Base-by-base conservation (phyloP, 2,113 vertebrate genomes). In the Thalassoma bifasciatum region DNA sequence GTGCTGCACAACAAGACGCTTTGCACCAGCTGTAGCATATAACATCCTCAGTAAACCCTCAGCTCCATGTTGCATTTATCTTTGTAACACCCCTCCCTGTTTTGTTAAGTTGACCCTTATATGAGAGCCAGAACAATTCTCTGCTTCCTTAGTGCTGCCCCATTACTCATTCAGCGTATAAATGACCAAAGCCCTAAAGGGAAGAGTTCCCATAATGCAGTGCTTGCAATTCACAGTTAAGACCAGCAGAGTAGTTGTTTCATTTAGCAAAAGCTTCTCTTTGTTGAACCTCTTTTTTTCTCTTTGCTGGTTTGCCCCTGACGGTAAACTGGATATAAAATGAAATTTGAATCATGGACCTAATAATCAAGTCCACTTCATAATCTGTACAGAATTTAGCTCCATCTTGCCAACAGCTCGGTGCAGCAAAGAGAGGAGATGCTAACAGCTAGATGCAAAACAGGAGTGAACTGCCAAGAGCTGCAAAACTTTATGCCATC, bases 101-200 rank as follows among this genome's bases (percentile, higher is more conserved):
- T 54, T 53, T 46, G 51, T 46, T 56, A 34, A 17, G n/a, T 57
- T 68, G 52, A 57, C 24, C n/a, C 16, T 57, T 56, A 26, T 26
- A 67, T 44, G 17, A 44, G 30, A 54, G 63, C 63, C 38, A 56
- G 34, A 46, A 52, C 52, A 68, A 56, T 34, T 57, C 36, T n/a
- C 10, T 37, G 40, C 49, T 44, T 54, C 16, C 19, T 53, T 17
- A n/a, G 12, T 67, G 52, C 52, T 36, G 38, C 23, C 24, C 40
- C 24, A 68, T 68, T 23, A 46, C 19, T 57, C 52, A 46, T 57
- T 21, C 10, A 26, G 24, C 30, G 4, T 57, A 24, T 57, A 44
- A 44, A 67, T 24, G 50, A 40, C 47, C 14, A 14, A 21, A 49
- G 22, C 17, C 21, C 51, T 36, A 46, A 17, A 24, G 36, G 36